These are phyloP conservation scores for Euplexia lucipara DNA, from an alignment of 2,888 invertebrate genomes.

Conservation along the genomic window DNA sequence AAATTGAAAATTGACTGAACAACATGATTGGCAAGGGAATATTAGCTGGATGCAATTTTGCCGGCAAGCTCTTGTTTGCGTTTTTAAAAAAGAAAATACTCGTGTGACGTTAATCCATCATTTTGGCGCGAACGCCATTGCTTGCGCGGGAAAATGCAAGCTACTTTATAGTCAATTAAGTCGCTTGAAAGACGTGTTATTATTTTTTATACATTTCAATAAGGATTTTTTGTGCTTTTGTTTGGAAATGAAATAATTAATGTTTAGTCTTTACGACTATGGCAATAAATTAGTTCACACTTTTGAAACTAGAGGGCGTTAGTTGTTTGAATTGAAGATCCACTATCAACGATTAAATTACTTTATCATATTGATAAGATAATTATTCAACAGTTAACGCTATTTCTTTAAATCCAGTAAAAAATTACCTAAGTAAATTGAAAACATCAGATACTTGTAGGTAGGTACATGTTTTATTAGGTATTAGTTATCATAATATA, in stretches of 20 bases:
- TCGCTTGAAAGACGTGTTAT: constrained; percentile 56
- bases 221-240: constrained; percentile 37
- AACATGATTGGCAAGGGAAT: constrained; percentile 90
- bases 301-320: constrained; percentile 61
- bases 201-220: constrained; percentile 54
- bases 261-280: constrained; percentile 8
- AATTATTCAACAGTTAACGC: no score
- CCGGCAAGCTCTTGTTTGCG: constrained; percentile 79
- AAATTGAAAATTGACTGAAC: constrained; percentile 90
- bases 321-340: constrained; percentile 22
- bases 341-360: background rate
- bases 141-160: constrained; percentile 66
- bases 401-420: no score
- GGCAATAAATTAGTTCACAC: constrained; percentile 42
- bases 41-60: constrained; percentile 88
- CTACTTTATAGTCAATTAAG: constrained; percentile 61
- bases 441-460: no score
- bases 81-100: constrained; percentile 82
- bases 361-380: no score
- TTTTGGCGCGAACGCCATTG: constrained; percentile 69
- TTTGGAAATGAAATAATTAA: constrained; percentile 7
- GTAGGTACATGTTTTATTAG: no score
- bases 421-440: no score
- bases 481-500: no score
- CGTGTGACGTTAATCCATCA: constrained; percentile 89